Conservation (phyloP, 2,888 invertebrate species). For the Ormyrus thymus region DNA sequence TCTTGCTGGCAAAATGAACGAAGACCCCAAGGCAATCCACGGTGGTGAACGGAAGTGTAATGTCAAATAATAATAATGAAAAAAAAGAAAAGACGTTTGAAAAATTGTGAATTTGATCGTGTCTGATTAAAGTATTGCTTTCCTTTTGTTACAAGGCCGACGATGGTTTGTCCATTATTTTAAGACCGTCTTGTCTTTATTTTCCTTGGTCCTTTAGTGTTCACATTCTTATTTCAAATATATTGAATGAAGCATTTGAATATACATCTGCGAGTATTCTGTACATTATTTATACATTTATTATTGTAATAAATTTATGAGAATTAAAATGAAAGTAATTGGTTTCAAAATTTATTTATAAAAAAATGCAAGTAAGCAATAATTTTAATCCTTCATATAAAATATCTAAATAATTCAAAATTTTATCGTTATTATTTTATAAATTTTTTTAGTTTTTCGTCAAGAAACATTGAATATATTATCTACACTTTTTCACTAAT, state of each 20-base stretch:
- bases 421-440: too few species aligned
- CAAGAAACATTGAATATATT: too few species aligned
- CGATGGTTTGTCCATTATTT: conserved; percentile 15
- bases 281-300: conserved; percentile 23
- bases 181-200: neutral
- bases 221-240: neutral
- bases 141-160: conserved; percentile 65
- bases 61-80: conserved; percentile 39
- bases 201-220: conserved; percentile 8
- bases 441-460: too few species aligned
- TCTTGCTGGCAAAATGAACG: conserved; percentile 56
- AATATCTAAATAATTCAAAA: too few species aligned
- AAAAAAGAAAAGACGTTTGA: conserved; percentile 43
- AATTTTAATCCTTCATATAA: too few species aligned
- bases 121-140: conserved; percentile 70
- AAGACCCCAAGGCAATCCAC: conserved; percentile 58
- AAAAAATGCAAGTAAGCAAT: too few species aligned
- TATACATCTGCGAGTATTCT: neutral
- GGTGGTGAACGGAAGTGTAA: conserved; percentile 42
- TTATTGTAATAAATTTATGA: conserved; percentile 4
- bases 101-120: conserved; percentile 64
- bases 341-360: too few species aligned
- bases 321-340: neutral
- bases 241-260: neutral
- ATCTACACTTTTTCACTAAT: too few species aligned